Conservation (phyloP, 1,140 invertebrate species). For the Diprion similis region DNA sequence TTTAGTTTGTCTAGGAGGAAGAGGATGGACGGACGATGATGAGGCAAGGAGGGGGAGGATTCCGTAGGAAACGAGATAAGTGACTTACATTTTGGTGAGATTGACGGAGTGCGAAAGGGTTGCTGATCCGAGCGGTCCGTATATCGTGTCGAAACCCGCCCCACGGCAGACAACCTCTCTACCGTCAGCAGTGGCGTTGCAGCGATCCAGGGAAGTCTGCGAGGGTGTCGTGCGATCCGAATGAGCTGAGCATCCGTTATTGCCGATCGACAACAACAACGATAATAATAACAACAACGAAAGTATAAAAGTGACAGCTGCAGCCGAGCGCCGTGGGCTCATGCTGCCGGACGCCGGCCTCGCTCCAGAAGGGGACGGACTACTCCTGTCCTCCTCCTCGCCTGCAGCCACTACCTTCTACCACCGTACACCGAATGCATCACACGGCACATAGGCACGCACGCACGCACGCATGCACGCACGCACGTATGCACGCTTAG, state of each 20-base stretch:
- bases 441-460: too few species aligned
- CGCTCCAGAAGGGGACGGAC: neutral
- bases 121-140: conserved; percentile 29
- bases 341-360: conserved; percentile 6
- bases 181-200: conserved; percentile 43
- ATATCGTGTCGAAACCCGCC: conserved; percentile 39
- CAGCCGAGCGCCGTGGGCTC: neutral
- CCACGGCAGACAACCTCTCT: conserved; percentile 45
- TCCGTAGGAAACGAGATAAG: neutral
- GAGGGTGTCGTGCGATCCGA: neutral
- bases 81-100: conserved; percentile 48
- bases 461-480: too few species aligned
- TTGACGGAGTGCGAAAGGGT: conserved; percentile 34
- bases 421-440: neutral
- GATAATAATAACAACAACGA: neutral
- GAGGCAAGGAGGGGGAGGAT: too few species aligned
- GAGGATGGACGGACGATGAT: too few species aligned
- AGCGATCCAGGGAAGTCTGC: conserved; percentile 24
- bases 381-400: neutral
- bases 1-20: too few species aligned
- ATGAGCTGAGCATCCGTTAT: too few species aligned
- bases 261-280: too few species aligned
- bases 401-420: conserved; percentile 1
- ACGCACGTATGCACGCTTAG: too few species aligned
- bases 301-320: neutral